Conservation (phyloP, 2,888 invertebrate species). For the Drosophila imparisetae region DNA sequence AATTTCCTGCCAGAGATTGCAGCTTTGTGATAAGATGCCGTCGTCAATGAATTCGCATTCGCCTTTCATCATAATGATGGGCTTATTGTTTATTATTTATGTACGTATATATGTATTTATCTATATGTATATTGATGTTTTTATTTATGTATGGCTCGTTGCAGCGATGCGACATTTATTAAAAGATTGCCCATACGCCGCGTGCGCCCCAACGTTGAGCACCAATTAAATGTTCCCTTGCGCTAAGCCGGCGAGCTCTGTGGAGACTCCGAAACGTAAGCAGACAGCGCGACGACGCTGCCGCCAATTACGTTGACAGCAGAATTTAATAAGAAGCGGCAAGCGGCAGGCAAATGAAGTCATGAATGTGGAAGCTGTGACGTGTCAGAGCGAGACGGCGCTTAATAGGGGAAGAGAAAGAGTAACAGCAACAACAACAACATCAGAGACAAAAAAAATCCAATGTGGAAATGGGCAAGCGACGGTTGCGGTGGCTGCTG, state of each 20-base stretch:
- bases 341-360: slow-evolving; percentile 69
- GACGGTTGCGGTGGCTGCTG: slow-evolving; percentile 37
- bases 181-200: slow-evolving; percentile 67
- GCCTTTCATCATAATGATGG: slow-evolving; percentile 74
- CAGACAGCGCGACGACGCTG: slow-evolving; percentile 62
- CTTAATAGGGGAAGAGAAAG: slow-evolving; percentile 18
- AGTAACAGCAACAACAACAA: not conserved
- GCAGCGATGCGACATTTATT: slow-evolving; percentile 47
- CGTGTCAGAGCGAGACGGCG: slow-evolving; percentile 65
- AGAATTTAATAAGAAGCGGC: slow-evolving; percentile 74
- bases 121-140: slow-evolving; percentile 9
- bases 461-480: slow-evolving; percentile 66
- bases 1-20: slow-evolving; percentile 81
- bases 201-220: slow-evolving; percentile 54
- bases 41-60: slow-evolving; percentile 44
- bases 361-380: slow-evolving; percentile 70
- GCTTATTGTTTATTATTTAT: slow-evolving; percentile 74
- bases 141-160: slow-evolving; percentile 21
- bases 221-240: slow-evolving; percentile 71
- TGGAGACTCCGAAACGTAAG: slow-evolving; percentile 35
- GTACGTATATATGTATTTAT: slow-evolving; percentile 6
- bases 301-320: slow-evolving; percentile 78
- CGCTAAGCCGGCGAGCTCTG: slow-evolving; percentile 21
- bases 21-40: slow-evolving; percentile 63
- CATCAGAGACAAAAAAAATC: slow-evolving; percentile 27